These are phyloP conservation scores for rat (Rattus norvegicus) DNA, from an alignment of 2,113 vertebrate species.

Conservation along the genomic window GRCr8 NC_086029.1:58601001-58601500, in stretches of 20 bases:
- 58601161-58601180: background rate
- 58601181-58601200: background rate
- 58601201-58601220: background rate
- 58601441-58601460: background rate
- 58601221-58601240: background rate
- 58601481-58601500: background rate
- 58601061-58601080: background rate
- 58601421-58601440: background rate
- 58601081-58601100: background rate
- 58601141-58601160: background rate
- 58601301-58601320: background rate
- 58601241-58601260: background rate
- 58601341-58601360: background rate
- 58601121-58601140: background rate
- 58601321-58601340: background rate
- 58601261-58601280: background rate
- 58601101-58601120: background rate
- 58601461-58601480: background rate
- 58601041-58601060: background rate
- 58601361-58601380: background rate
- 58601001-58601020: background rate
- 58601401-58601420: conserved; percentile 25
- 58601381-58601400: background rate
- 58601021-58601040: background rate
- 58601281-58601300: background rate